Conservation (phyloP, 2,888 invertebrate species). For the Ophion ellenae region DNA sequence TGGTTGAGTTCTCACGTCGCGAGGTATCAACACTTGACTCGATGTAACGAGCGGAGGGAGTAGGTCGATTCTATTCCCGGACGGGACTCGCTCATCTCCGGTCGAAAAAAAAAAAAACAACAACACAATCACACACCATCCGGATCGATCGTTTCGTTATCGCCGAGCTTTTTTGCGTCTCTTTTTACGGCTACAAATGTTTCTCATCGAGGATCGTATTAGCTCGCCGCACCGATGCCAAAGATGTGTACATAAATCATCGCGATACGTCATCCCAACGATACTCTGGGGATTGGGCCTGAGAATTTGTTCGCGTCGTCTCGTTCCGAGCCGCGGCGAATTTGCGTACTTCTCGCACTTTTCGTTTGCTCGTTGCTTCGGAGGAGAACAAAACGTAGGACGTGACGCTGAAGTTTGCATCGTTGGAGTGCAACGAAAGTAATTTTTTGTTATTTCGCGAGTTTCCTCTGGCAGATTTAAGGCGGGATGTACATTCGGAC, state of each 20-base stretch:
- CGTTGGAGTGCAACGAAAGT: too few relatives aligned
- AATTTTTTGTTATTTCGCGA: too few relatives aligned
- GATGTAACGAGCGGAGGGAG: not conserved
- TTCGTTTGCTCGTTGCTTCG: conserved; percentile 9
- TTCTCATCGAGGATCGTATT: conserved; percentile 26
- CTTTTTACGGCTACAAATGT: not conserved
- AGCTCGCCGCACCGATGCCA: conserved; percentile 54
- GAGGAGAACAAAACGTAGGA: conserved; percentile 12
- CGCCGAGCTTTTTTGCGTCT: not conserved
- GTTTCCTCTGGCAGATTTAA: too few relatives aligned
- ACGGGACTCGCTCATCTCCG: not conserved
- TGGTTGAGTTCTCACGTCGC: conserved; percentile 9
- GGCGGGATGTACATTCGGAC: too few relatives aligned
- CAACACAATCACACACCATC: not conserved
- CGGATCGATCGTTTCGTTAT: not conserved
- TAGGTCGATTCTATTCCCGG: conserved; percentile 2
- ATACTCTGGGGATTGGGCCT: too few relatives aligned
- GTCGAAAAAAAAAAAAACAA: not conserved
- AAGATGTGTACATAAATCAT: conserved; percentile 60
- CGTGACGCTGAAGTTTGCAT: too few relatives aligned
- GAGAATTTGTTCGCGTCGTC: conserved; percentile 33
- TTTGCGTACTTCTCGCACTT: conserved; percentile 35
- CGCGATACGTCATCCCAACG: not conserved
- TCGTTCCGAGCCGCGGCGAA: conserved; percentile 19
- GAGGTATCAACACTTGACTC: not conserved